phyloP scores from a whole-genome alignment of 2,797 vertebrate genomes.

The Tiaroga cobitis region DNA sequence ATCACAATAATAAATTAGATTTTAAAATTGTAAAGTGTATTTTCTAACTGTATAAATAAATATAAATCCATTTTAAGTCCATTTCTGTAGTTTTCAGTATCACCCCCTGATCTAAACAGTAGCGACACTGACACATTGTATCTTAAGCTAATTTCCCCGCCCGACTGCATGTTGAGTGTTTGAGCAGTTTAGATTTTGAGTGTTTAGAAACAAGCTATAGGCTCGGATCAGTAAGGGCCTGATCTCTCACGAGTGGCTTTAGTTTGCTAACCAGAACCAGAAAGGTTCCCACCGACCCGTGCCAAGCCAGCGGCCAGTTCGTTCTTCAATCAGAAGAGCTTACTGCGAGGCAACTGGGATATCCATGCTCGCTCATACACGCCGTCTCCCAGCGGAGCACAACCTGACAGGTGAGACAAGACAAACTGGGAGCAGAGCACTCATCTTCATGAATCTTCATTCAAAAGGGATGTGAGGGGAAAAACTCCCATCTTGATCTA shows the following conservation, averaged over 20 bases:
- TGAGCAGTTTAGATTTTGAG: conserved; percentile 30
- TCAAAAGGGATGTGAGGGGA: not conserved
- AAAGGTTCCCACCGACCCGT: conserved; percentile 79
- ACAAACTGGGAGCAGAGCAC: conserved; percentile 72
- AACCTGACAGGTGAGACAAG: conserved; percentile 74
- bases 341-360: conserved; percentile 63
- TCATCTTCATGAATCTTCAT: conserved; percentile 72
- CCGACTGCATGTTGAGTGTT: conserved; percentile 15
- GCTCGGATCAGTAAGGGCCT: conserved; percentile 56
- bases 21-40: not conserved
- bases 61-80: not conserved
- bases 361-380: conserved; percentile 52
- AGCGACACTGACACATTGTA: conserved; percentile 3
- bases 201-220: conserved; percentile 38
- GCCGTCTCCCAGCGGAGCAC: conserved; percentile 67
- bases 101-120: conserved; percentile 29
- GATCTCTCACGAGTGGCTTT: conserved; percentile 69
- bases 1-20: not conserved
- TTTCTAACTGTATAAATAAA: not conserved
- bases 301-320: conserved; percentile 73
- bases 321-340: conserved; percentile 80
- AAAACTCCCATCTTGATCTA: conserved; percentile 55
- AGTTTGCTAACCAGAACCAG: conserved; percentile 86
- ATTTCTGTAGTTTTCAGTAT: not conserved
- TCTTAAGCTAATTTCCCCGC: conserved; percentile 42